phyloP scores from a whole-genome alignment of 2,888 invertebrate genomes.

The Pseudococcus jackbeardsleyi region DNA sequence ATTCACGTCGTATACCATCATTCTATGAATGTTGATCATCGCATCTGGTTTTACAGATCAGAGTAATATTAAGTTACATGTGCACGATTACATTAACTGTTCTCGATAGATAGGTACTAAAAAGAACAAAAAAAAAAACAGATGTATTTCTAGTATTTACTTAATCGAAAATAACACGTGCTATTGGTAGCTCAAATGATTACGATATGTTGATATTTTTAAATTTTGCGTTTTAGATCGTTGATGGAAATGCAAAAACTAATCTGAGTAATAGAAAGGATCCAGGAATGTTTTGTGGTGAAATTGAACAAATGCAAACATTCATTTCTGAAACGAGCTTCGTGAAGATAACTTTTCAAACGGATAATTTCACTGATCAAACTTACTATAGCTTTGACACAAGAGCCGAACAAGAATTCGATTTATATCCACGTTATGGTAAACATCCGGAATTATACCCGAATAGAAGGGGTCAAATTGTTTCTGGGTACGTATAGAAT shows the following conservation, averaged over 20 bases:
- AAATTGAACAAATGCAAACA: slow-evolving; percentile 93
- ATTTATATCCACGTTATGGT: slow-evolving; percentile 91
- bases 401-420: slow-evolving; percentile 90
- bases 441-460: slow-evolving; percentile 94
- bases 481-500: slow-evolving; percentile 81
- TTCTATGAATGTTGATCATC: background rate
- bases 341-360: slow-evolving; percentile 91
- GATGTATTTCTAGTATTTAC: background rate
- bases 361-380: slow-evolving; percentile 94
- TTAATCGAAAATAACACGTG: background rate
- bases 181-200: background rate
- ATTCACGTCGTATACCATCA: background rate
- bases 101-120: background rate
- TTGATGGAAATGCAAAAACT: slow-evolving; percentile 91
- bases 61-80: slow-evolving; percentile 11
- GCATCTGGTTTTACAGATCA: slow-evolving; percentile 38
- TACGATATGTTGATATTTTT: no score
- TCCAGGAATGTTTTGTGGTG: slow-evolving; percentile 92
- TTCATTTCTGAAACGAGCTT: slow-evolving; percentile 95
- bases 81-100: background rate
- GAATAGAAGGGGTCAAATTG: slow-evolving; percentile 88
- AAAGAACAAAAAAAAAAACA: background rate
- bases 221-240: slow-evolving; percentile 76
- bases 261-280: slow-evolving; percentile 89
- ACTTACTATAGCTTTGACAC: slow-evolving; percentile 89